These are phyloP conservation scores for Drosophila antonietae DNA, from an alignment of 2,888 invertebrate genomes.

Conservation along the genomic window DNA sequence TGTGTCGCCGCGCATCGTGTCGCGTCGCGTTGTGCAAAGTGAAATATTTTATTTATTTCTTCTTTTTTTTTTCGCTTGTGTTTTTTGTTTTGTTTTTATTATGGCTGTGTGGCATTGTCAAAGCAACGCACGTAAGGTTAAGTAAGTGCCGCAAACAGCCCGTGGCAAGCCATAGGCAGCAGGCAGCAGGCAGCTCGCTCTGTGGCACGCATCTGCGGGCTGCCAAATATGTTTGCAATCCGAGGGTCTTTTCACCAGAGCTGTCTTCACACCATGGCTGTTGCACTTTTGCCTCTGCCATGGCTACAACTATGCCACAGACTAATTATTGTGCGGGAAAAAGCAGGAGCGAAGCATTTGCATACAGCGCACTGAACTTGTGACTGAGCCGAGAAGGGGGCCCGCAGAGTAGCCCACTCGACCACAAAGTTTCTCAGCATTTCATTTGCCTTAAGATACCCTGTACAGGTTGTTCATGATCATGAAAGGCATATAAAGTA, in stretches of 20 bases:
- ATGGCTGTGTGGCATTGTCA: slow-evolving; percentile 45
- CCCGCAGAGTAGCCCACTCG: neutral
- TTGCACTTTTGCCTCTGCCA: slow-evolving; percentile 2
- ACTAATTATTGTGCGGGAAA: slow-evolving; percentile 3
- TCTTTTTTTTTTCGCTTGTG: slow-evolving; percentile 4
- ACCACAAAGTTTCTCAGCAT: slow-evolving; percentile 11
- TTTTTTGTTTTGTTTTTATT: neutral
- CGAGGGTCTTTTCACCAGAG: slow-evolving; percentile 27
- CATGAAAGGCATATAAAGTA: neutral
- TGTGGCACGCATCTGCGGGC: slow-evolving; percentile 50
- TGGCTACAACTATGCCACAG: neutral
- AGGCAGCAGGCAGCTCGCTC: slow-evolving; percentile 1
- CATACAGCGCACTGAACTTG: slow-evolving; percentile 38
- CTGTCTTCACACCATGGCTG: slow-evolving; percentile 19
- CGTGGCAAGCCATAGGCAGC: slow-evolving; percentile 12
- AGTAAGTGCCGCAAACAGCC: slow-evolving; percentile 47
- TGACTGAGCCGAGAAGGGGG: neutral
- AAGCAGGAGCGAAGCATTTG: neutral
- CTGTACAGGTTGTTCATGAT: neutral
- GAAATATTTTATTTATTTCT: slow-evolving; percentile 24
- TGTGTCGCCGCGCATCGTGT: slow-evolving; percentile 35
- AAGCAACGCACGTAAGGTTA: slow-evolving; percentile 59
- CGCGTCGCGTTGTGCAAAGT: slow-evolving; percentile 40
- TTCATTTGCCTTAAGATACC: slow-evolving; percentile 8
- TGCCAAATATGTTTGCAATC: slow-evolving; percentile 26